These are phyloP conservation scores for Megaptera novaeangliae DNA, from an alignment of 2,113 vertebrate species.

Conservation along the genomic window DNA sequence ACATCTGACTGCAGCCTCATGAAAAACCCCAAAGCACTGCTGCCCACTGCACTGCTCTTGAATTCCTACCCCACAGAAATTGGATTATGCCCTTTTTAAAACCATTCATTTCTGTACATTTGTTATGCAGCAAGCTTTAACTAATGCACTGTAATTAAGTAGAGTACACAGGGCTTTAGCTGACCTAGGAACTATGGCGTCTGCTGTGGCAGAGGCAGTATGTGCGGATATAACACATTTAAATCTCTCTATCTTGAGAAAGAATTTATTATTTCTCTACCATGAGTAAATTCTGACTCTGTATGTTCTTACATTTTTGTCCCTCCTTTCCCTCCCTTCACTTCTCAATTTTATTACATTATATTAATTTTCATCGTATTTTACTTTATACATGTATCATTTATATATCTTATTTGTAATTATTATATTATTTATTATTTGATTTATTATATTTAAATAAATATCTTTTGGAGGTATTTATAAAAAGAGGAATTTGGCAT, in stretches of 20 bases:
- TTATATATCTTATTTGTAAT: not conserved
- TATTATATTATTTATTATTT: not conserved
- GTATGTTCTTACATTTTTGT: not conserved
- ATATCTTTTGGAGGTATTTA: not conserved
- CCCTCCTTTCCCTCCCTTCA: not conserved
- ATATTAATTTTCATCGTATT: not conserved
- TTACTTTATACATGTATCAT: not conserved
- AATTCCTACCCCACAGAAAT: not conserved
- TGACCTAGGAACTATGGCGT: not conserved
- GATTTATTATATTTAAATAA: not conserved
- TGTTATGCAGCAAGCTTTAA: not conserved
- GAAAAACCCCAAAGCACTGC: not conserved
- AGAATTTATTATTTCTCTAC: not conserved
- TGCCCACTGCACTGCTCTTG: not conserved
- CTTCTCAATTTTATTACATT: not conserved
- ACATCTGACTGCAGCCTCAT: not conserved
- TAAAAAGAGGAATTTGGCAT: not conserved
- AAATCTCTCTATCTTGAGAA: not conserved
- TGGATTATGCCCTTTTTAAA: not conserved
- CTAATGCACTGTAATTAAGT: not conserved
- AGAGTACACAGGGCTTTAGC: not conserved
- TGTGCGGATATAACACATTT: not conserved
- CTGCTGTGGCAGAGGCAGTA: not conserved
- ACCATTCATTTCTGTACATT: not conserved
- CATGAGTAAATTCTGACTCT: not conserved